These are phyloP conservation scores for Bradypodion pumilum DNA, from an alignment of 2,797 vertebrate genomes.

Conservation along the genomic window DNA sequence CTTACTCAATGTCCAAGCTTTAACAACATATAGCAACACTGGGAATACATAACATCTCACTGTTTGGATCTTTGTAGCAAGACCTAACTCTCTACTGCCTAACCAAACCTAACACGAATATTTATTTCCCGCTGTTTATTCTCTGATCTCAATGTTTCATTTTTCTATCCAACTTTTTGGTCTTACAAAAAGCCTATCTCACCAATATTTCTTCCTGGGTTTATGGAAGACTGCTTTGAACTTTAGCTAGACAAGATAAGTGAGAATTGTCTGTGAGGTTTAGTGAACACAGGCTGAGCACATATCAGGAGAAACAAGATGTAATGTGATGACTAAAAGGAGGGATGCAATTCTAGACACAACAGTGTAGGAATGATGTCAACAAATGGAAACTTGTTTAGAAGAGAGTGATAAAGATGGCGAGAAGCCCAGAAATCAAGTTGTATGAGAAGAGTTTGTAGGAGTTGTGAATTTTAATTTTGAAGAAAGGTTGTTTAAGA, in stretches of 20 bases:
- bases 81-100: no score
- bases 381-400: no score
- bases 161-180: neutral
- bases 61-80: no score
- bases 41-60: no score
- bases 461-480: no score
- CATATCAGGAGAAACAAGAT: neutral
- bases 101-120: neutral
- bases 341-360: neutral
- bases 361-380: no score
- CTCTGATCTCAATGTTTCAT: neutral
- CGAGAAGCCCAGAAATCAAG: no score
- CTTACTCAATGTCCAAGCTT: no score
- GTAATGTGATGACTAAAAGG: neutral
- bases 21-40: no score
- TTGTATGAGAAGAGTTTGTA: no score
- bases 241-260: neutral
- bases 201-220: neutral
- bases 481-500: no score
- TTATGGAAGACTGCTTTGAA: neutral
- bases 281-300: neutral
- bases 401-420: no score
- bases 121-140: neutral
- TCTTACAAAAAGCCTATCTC: neutral
- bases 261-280: neutral